Conservation (phyloP, 2,113 vertebrate species). For the Cyphomyrus plagiostoma region DNA sequence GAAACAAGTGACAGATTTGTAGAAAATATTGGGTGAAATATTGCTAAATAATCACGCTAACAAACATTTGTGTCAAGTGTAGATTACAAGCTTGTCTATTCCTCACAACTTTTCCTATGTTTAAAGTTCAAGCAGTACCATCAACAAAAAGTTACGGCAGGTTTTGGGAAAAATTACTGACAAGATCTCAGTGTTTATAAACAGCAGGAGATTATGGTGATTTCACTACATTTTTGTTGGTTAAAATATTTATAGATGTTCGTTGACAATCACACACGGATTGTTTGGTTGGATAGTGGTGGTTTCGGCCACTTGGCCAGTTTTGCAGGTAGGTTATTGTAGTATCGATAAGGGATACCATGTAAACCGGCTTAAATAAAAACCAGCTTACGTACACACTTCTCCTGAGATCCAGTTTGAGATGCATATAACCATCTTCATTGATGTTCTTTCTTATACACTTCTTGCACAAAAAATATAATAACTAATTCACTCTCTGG, state of each 20-base stretch:
- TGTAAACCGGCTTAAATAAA: neutral
- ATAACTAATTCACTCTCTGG: constrained; percentile 5
- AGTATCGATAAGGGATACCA: neutral
- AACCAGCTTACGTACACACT: neutral
- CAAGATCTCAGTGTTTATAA: neutral
- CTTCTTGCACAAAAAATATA: constrained; percentile 13
- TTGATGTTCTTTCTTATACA: neutral
- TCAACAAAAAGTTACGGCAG: neutral
- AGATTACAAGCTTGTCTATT: neutral
- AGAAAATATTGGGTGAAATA: neutral
- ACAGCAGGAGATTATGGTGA: neutral
- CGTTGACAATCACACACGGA: neutral
- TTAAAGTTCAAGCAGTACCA: neutral
- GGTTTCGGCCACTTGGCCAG: neutral
- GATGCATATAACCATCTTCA: neutral
- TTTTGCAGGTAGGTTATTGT: neutral
- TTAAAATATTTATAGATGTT: neutral
- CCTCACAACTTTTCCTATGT: neutral
- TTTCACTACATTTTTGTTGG: neutral
- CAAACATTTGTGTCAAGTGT: neutral
- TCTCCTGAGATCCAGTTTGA: neutral
- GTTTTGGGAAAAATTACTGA: neutral
- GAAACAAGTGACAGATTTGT: neutral
- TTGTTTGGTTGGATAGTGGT: neutral
- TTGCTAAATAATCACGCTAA: neutral